Conservation (phyloP, 2,888 invertebrate species). For the Xylophagus ater region DNA sequence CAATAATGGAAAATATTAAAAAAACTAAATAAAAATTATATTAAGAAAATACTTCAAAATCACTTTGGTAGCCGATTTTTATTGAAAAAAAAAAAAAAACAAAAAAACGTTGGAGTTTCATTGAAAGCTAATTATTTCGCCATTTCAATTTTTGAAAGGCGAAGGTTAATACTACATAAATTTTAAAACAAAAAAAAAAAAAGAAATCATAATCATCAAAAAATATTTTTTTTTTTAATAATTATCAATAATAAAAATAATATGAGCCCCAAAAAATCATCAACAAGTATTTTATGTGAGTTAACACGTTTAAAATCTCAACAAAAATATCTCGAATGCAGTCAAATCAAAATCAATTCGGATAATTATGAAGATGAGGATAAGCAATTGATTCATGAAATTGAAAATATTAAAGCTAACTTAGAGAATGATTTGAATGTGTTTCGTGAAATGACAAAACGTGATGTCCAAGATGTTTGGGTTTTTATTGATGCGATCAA, state of each 20-base stretch:
- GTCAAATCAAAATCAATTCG: constrained; percentile 32
- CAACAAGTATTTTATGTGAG: constrained; percentile 32
- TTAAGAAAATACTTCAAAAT: no score
- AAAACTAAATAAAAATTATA: no score
- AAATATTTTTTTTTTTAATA: no score
- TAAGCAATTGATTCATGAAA: constrained; percentile 24
- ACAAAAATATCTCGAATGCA: constrained; percentile 37
- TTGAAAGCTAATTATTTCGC: no score
- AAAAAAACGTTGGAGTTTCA: no score
- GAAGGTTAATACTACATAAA: background rate
- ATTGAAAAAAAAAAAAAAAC: no score
- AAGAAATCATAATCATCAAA: no score
- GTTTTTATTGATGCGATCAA: constrained; percentile 27
- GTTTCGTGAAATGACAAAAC: constrained; percentile 22
- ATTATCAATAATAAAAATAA: constrained; percentile 12
- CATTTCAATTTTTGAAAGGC: no score
- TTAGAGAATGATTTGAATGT: constrained; percentile 23
- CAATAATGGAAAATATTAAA: no score
- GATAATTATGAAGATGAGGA: constrained; percentile 23
- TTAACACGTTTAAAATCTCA: constrained; percentile 35
- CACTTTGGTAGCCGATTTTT: no score
- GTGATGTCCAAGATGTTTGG: constrained; percentile 31
- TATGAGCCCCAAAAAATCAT: constrained; percentile 24
- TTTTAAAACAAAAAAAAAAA: no score
- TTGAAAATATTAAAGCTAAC: constrained; percentile 27